Conservation (phyloP, 1,140 invertebrate genomes). For the Cylas formicarius region DNA sequence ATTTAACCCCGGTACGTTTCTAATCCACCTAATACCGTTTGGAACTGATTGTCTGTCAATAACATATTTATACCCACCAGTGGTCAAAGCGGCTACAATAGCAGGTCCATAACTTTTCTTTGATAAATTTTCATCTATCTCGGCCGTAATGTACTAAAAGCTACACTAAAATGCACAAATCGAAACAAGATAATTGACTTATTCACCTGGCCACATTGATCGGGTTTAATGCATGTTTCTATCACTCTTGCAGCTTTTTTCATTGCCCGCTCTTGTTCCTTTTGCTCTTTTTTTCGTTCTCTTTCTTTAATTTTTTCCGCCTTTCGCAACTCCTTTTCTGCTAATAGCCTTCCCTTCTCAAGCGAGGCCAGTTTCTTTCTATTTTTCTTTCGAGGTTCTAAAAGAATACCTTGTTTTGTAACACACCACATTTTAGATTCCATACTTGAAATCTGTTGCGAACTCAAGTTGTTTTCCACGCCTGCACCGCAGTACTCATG, state of each 20-base stretch:
- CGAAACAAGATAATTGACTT: neutral
- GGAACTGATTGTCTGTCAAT: slow-evolving; percentile 36
- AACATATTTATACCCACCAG: slow-evolving; percentile 34
- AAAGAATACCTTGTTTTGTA: too few relatives aligned
- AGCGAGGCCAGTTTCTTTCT: too few relatives aligned
- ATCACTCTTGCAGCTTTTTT: slow-evolving; percentile 33
- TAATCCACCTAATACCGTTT: slow-evolving; percentile 45
- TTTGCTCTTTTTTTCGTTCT: slow-evolving; percentile 32
- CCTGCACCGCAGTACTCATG: too few relatives aligned
- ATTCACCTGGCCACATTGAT: slow-evolving; percentile 50
- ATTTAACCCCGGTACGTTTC: slow-evolving; percentile 31
- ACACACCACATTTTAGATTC: too few relatives aligned
- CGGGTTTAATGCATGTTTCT: slow-evolving; percentile 44
- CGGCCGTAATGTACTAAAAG: slow-evolving; percentile 44
- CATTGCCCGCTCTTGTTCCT: slow-evolving; percentile 38
- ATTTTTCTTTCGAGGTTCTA: too few relatives aligned
- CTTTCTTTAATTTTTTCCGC: slow-evolving; percentile 20
- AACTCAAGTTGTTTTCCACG: too few relatives aligned
- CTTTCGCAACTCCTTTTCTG: slow-evolving; percentile 17
- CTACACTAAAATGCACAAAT: slow-evolving; percentile 26
- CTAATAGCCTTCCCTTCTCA: too few relatives aligned
- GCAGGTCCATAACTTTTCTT: slow-evolving; percentile 33
- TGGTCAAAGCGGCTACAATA: slow-evolving; percentile 31
- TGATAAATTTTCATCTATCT: slow-evolving; percentile 43
- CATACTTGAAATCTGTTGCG: too few relatives aligned